Base-by-base conservation (phyloP, 2,888 invertebrate species). In the Cacoxenus indagator region DNA sequence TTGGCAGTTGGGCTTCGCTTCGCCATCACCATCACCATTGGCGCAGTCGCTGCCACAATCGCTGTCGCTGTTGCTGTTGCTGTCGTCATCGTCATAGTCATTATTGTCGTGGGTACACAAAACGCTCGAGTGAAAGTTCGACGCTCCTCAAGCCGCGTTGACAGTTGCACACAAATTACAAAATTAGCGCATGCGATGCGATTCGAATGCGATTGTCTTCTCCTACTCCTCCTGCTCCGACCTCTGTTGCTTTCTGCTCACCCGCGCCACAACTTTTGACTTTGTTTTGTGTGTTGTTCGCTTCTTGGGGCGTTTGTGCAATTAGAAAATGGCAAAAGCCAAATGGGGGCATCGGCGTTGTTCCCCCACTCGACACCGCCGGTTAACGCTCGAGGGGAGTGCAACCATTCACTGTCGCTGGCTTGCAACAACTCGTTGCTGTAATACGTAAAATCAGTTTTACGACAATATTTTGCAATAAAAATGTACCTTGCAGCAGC, bases 91-190 rank as follows among this genome's bases (percentile, higher is more conserved):
- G 64, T 67, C 68, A 55, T 69, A 59, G 65, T 59, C 46, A 70
- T 67, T 45, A 11, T 19, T 22, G 51, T 31, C 19, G 59, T 59
- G 59, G 59, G 59, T 59, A 59, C 59, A 59, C 59, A 59, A 59
- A 45, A 26, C 54, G 68, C 11, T 24, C 69, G 68, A 78, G 82
- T 76, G 81, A 82, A 81, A 80, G 81, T 81, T 80, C 75, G 74
- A 65, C 70, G 70, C 27, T 64, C 31, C 19, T 29, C 22, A 45
- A 65, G 69, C 24, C 73, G 75, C 74, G 75, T 73, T 78, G 78
- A 78, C 76, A 80, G 73, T 74, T 79, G 79, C 76, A 73, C 76
- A 77, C 76, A 78, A 78, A 78, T 78, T 79, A 79, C 77, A 70
- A 70, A 73, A 73, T 73, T 73, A 71, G 73, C 73, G 67, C 73